Evolutionary conservation across 2,888 invertebrate species (phyloP).

Genomic region (Mesorhabditis sp.): DNA sequence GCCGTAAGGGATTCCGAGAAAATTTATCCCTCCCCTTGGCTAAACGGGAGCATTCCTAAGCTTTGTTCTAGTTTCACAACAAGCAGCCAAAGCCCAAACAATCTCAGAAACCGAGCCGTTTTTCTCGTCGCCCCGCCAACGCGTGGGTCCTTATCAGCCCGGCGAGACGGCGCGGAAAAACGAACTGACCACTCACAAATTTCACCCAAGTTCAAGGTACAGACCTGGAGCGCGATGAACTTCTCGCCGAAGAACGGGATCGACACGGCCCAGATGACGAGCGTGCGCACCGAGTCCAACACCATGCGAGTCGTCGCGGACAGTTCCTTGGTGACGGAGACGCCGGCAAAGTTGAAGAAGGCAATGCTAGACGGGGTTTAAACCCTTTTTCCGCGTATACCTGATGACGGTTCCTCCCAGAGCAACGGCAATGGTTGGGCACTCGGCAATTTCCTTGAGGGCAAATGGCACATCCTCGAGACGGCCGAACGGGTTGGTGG

Average conservation of each 20-base stretch:
- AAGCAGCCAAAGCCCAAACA: no score
- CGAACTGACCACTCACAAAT: no score
- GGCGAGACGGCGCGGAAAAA: no score
- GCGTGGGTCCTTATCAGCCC: no score
- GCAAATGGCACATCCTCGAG: slow-evolving; percentile 80
- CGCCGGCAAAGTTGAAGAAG: slow-evolving; percentile 86
- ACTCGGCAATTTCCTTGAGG: slow-evolving; percentile 75
- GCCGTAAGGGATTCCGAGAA: no score
- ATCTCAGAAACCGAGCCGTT: no score
- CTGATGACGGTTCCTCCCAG: slow-evolving; percentile 65
- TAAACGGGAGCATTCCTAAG: no score
- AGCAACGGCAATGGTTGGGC: slow-evolving; percentile 67
- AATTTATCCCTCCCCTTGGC: no score
- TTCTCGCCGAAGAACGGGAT: slow-evolving; percentile 74
- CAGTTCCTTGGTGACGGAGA: slow-evolving; percentile 86
- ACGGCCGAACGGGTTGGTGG: slow-evolving; percentile 67
- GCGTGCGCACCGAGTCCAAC: slow-evolving; percentile 79
- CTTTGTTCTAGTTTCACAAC: no score
- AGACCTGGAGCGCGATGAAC: slow-evolving; percentile 64
- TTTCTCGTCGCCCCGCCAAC: no score
- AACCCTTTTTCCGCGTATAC: slow-evolving; percentile 16
- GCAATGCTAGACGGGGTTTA: slow-evolving; percentile 73
- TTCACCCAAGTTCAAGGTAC: not conserved
- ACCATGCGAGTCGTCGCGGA: slow-evolving; percentile 88
- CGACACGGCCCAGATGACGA: slow-evolving; percentile 83